These are phyloP conservation scores for Artemia franciscana DNA, from an alignment of 1,140 invertebrate genomes.

Conservation along the genomic window DNA sequence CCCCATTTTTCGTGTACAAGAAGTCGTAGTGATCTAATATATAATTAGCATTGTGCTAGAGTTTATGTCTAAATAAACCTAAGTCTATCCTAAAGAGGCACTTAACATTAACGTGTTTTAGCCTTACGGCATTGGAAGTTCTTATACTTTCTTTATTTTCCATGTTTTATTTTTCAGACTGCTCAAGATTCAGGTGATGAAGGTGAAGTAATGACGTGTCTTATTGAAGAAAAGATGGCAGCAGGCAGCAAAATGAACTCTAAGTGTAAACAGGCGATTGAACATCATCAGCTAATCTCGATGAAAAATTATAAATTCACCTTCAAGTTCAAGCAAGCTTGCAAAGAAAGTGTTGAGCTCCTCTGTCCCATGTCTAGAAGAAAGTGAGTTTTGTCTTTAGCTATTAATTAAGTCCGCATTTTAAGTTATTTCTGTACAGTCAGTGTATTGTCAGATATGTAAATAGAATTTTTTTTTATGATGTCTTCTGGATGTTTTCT, in stretches of 20 bases:
- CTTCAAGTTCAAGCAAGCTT: constrained; percentile 84
- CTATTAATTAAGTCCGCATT: background rate
- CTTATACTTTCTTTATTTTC: no score
- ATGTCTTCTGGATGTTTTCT: background rate
- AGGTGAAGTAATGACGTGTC: constrained; percentile 66
- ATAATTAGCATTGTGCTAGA: no score
- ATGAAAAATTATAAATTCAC: constrained; percentile 85
- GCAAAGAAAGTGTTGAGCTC: constrained; percentile 51
- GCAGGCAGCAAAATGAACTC: constrained; percentile 28
- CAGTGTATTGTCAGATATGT: background rate
- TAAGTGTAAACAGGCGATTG: constrained; percentile 76
- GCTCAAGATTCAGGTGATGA: constrained; percentile 43
- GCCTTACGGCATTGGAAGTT: no score
- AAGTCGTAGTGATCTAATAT: no score
- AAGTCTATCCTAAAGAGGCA: no score
- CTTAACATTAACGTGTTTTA: no score
- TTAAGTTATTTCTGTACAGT: background rate
- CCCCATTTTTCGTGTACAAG: no score
- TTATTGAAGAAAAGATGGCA: constrained; percentile 66
- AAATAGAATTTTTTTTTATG: background rate
- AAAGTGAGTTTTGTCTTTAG: constrained; percentile 20
- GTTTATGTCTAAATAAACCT: no score
- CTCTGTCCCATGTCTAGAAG: constrained; percentile 39
- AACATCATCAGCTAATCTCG: constrained; percentile 77
- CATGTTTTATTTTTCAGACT: constrained; percentile 17